phyloP scores from a whole-genome alignment of 1,140 invertebrate species.

The Heliconius eleuchia region DNA sequence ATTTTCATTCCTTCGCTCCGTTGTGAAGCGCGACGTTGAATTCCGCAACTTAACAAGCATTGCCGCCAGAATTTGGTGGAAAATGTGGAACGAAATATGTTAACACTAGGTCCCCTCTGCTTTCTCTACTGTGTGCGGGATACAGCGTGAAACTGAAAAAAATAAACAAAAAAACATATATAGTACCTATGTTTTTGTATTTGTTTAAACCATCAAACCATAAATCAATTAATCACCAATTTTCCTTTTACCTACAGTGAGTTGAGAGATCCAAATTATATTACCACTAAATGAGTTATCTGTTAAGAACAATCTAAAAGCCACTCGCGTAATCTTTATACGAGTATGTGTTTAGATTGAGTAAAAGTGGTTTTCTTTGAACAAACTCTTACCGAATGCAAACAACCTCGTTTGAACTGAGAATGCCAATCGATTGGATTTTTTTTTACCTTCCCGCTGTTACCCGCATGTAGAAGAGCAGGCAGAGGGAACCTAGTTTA shows the following conservation, averaged over 20 bases:
- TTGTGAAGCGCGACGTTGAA: no score
- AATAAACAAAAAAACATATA: no score
- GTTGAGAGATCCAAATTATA: constrained; percentile 3
- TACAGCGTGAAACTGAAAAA: no score
- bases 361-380: constrained; percentile 45
- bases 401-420: constrained; percentile 30
- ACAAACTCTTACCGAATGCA: constrained; percentile 48
- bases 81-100: no score
- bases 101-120: no score
- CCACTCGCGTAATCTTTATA: constrained; percentile 40
- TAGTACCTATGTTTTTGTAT: not conserved
- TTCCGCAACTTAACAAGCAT: no score
- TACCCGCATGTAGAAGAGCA: no score
- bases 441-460: constrained; percentile 12
- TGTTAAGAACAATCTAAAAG: constrained; percentile 34
- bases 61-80: no score
- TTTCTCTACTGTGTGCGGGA: no score
- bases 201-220: not conserved
- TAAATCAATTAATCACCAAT: not conserved
- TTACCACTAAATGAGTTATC: constrained; percentile 1
- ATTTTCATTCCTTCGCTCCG: no score
- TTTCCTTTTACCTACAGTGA: constrained; percentile 12
- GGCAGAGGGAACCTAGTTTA: no score
- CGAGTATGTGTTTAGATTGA: not conserved
- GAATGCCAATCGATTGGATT: constrained; percentile 57